A percentile compares a stretch with the other conserved stretches of the same genome.
These are phyloP conservation scores for Atta colombica DNA, from an alignment of 1,140 invertebrate species.

Conservation along the genomic window DNA sequence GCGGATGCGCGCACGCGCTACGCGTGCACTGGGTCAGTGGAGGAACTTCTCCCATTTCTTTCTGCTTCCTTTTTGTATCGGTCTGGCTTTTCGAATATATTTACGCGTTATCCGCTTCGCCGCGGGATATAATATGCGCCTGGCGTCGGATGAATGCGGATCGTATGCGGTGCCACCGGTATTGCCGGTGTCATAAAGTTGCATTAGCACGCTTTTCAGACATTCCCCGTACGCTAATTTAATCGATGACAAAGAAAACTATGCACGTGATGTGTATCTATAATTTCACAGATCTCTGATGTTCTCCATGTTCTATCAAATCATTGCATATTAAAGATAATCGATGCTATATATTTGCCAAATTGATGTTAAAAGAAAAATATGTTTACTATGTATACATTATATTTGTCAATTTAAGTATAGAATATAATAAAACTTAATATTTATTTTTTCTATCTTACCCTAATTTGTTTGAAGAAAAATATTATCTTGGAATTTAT, in stretches of 20 bases:
- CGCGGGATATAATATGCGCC: conserved; percentile 44
- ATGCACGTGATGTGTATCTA: not conserved
- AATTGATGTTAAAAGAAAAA: not conserved
- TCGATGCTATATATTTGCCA: no score
- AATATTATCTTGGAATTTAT: not conserved
- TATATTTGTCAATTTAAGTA: no score
- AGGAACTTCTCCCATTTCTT: conserved; percentile 73
- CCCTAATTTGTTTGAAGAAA: not conserved
- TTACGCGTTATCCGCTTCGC: conserved; percentile 56
- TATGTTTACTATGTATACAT: no score
- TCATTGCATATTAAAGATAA: not conserved
- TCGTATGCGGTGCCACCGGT: conserved; percentile 12
- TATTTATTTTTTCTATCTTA: not conserved
- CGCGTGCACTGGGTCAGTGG: conserved; percentile 73
- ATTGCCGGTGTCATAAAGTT: conserved; percentile 9
- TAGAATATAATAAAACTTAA: not conserved
- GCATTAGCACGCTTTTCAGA: not conserved
- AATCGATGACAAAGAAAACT: conserved; percentile 13
- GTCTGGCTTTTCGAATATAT: conserved; percentile 63
- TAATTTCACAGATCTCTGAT: not conserved
- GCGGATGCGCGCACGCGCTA: conserved; percentile 69
- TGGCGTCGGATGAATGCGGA: conserved; percentile 25
- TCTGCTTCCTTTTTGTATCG: conserved; percentile 73
- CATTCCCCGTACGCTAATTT: conserved; percentile 3
- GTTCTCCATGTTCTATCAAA: not conserved